A percentile compares a stretch with the other conserved stretches of the same genome.
These are phyloP conservation scores for Lithophane semibrunnea DNA, from an alignment of 2,888 invertebrate species.

Conservation along the genomic window DNA sequence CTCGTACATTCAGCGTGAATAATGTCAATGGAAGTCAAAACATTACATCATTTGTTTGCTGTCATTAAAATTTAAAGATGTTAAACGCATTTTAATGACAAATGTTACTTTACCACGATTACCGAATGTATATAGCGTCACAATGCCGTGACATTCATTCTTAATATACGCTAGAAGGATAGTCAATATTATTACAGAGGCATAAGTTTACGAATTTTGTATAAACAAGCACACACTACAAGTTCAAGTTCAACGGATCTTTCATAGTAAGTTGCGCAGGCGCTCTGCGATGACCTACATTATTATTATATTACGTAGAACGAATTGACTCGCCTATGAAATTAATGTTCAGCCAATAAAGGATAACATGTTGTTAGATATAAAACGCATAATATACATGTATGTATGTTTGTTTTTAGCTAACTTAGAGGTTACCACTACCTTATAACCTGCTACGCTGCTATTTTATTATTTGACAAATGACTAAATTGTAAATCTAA, in stretches of 20 bases:
- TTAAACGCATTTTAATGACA: constrained; percentile 50
- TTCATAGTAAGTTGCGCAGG: constrained; percentile 49
- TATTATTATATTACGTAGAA: constrained; percentile 58
- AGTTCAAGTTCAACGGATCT: constrained; percentile 67
- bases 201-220: constrained; percentile 8
- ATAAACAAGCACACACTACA: constrained; percentile 45
- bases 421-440: not conserved
- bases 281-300: constrained; percentile 60
- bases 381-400: not conserved
- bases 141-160: constrained; percentile 11
- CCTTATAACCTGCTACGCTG: not conserved
- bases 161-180: not conserved
- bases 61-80: constrained; percentile 44
- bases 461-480: constrained; percentile 6
- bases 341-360: constrained; percentile 18
- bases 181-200: constrained; percentile 18
- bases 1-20: not conserved
- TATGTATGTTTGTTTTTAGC: not conserved
- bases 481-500: not conserved
- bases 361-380: constrained; percentile 11
- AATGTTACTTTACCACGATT: constrained; percentile 11
- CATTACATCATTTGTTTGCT: constrained; percentile 19
- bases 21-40: constrained; percentile 28
- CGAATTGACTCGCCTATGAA: constrained; percentile 45
- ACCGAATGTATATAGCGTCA: constrained; percentile 26